phyloP scores from a whole-genome alignment of 2,888 invertebrate genomes.

The Spialia ferax region DNA sequence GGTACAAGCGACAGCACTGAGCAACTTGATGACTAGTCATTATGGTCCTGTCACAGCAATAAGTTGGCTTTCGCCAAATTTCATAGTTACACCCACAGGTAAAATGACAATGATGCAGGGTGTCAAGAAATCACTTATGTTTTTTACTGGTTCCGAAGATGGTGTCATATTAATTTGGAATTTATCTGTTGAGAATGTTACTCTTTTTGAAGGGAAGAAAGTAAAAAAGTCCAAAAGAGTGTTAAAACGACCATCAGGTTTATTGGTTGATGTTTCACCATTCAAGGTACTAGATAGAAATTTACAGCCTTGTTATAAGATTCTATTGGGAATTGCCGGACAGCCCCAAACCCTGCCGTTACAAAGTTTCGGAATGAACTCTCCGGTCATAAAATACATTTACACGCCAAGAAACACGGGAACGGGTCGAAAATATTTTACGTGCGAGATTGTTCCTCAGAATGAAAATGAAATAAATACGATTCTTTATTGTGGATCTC shows the following conservation, averaged over 20 bases:
- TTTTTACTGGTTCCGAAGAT: slow-evolving; percentile 89
- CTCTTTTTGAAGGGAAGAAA: slow-evolving; percentile 65
- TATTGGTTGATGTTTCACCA: slow-evolving; percentile 87
- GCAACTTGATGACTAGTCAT: slow-evolving; percentile 88
- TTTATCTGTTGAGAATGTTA: slow-evolving; percentile 82
- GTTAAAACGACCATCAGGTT: slow-evolving; percentile 83
- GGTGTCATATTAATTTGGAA: slow-evolving; percentile 91
- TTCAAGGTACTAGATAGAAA: slow-evolving; percentile 87
- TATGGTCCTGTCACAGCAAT: slow-evolving; percentile 88
- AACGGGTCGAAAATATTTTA: slow-evolving; percentile 75
- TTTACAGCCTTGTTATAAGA: slow-evolving; percentile 88
- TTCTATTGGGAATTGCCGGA: slow-evolving; percentile 77
- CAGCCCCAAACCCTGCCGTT: slow-evolving; percentile 70
- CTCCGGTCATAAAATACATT: slow-evolving; percentile 65
- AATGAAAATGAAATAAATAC: slow-evolving; percentile 62
- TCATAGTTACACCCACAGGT: slow-evolving; percentile 87
- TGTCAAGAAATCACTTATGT: slow-evolving; percentile 84
- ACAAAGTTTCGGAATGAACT: slow-evolving; percentile 73
- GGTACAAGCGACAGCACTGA: slow-evolving; percentile 87
- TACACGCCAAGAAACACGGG: slow-evolving; percentile 63
- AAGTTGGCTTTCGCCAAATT: slow-evolving; percentile 89
- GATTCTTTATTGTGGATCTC: slow-evolving; percentile 70
- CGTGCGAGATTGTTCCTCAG: slow-evolving; percentile 64
- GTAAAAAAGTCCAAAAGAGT: slow-evolving; percentile 79
- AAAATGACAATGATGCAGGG: slow-evolving; percentile 63